A percentile compares a stretch with the other conserved stretches of the same genome.
Conservation (phyloP, 1,140 invertebrate genomes). For the Dolichoris vasculosae region DNA sequence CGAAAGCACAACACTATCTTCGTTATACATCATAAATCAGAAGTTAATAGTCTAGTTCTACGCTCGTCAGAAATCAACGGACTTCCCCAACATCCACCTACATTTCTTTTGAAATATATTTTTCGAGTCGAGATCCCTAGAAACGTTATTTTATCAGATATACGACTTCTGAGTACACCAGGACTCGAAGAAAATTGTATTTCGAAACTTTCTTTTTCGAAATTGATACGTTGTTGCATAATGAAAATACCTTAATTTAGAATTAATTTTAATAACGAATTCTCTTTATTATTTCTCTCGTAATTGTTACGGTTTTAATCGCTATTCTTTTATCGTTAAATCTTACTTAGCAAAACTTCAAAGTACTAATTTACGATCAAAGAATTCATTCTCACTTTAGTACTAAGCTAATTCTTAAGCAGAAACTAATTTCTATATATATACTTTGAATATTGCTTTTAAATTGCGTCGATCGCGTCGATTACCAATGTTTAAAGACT, state of each 20-base stretch:
- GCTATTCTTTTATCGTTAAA: too few relatives aligned
- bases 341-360: not conserved
- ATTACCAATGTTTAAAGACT: not conserved
- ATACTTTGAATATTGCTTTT: not conserved
- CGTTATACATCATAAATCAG: not conserved
- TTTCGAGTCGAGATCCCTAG: not conserved
- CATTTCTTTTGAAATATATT: not conserved
- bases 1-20: not conserved
- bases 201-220: too few relatives aligned
- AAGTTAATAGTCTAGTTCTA: not conserved
- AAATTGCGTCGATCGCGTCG: too few relatives aligned
- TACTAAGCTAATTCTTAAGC: not conserved
- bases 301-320: not conserved
- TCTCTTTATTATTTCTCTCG: not conserved
- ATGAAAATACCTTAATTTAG: too few relatives aligned
- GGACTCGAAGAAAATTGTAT: not conserved
- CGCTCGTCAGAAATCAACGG: not conserved
- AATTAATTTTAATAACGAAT: too few relatives aligned
- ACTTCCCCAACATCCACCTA: not conserved
- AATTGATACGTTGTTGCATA: too few relatives aligned
- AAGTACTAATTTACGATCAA: not conserved
- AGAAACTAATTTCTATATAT: not conserved
- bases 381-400: not conserved
- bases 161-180: not conserved
- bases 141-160: not conserved